Base-by-base conservation (phyloP, 2,888 invertebrate species). In the Eugnorisma glareosa region DNA sequence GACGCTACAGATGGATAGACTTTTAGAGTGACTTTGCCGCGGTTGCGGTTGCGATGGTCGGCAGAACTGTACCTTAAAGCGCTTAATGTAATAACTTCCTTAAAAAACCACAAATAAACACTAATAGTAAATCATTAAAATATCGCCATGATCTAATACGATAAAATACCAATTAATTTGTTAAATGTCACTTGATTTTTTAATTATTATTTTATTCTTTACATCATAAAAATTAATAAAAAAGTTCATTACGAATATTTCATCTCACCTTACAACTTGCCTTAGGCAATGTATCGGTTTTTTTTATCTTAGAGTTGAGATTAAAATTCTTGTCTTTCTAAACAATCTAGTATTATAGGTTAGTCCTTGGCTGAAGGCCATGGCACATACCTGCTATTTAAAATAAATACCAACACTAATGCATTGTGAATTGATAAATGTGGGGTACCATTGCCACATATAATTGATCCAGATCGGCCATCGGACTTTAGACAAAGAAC, bases 161-260 rank as follows among this genome's bases (percentile, higher is more conserved):
- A 75, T 82, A 77, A 75, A 67, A 71, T 28, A 57, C 24, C 15
- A 85, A 85, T 85, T 66, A 73, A 31, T 43, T 63, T 54, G 6
- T 73, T 81, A 77, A 85, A 85, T 85, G 77, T 45, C 83, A 81
- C 77, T 85, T 67, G 82, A 59, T 61, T 75, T 72, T 57, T 71
- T 61, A 43, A 78, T 78, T 54, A 59, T 45, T 66, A n/a, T 67
- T 63, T 64, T 68, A 78, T 67, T 28, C 15, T 48, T 54, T 28
- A n/a, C 10, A n/a, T 28, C 11, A 35, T 69, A 59, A 24, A 61
- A n/a, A n/a, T n/a, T n/a, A n/a, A 74, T 64, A n/a, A 57, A 54
- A 35, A 69, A 57, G 21, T 77, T 64, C 0, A 37, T 31, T 54
- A 24, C 0, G 31, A 8, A 18, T 64, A 15, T 15, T 40, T n/a